These are phyloP conservation scores for Zoanthus gigantus DNA, from an alignment of 92 coral and sea anemone species.

Conservation along the genomic window DNA sequence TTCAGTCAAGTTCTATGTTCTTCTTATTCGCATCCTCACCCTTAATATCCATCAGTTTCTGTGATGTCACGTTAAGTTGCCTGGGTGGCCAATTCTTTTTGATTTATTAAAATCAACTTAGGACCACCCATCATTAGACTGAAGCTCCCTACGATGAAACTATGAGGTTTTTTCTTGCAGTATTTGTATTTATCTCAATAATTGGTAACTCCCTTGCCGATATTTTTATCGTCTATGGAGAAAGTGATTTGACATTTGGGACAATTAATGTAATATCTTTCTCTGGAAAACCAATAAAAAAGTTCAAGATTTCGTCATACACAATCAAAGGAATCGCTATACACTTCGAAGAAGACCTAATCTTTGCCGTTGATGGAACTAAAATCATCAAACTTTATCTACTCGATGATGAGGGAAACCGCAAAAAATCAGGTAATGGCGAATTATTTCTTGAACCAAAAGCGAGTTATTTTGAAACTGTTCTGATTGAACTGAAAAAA, in stretches of 20 bases:
- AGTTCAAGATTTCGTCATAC: not conserved
- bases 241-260: not conserved
- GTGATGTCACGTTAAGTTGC: too few species aligned
- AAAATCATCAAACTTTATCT: constrained; percentile 22
- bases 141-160: not conserved
- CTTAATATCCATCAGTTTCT: too few species aligned
- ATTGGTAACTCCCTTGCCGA: not conserved
- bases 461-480: constrained; percentile 36
- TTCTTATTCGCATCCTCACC: too few species aligned
- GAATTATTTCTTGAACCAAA: constrained; percentile 36
- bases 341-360: constrained; percentile 52
- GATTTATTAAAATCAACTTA: too few species aligned
- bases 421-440: constrained; percentile 39
- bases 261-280: not conserved
- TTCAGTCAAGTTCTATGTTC: too few species aligned
- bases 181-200: not conserved
- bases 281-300: not conserved
- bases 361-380: constrained; percentile 44
- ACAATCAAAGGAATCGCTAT: constrained; percentile 26
- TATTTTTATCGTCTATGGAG: not conserved
- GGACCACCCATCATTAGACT: not conserved
- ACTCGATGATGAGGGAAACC: constrained; percentile 37
- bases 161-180: not conserved
- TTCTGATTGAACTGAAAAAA: not conserved
- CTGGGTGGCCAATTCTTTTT: too few species aligned